A percentile compares a stretch with the other conserved stretches of the same genome.
phyloP scores from a whole-genome alignment of 2,888 invertebrate species.

The Abscondita cerata region DNA sequence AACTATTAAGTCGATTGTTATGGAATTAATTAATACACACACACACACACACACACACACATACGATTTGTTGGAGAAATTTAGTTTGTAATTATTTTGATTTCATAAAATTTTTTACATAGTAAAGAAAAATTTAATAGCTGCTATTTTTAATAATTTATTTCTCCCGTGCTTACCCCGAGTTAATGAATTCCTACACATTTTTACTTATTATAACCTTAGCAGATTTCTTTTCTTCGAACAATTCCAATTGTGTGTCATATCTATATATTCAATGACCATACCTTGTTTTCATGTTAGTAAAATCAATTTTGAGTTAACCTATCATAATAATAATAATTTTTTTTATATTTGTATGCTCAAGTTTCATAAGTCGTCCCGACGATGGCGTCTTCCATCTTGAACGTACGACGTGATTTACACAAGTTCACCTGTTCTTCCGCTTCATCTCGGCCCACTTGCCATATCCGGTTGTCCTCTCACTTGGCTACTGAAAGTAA shows the following conservation, averaged over 20 bases:
- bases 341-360: not conserved
- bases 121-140: not conserved
- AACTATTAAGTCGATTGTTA: too few species aligned
- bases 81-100: not conserved
- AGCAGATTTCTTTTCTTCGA: constrained; percentile 1
- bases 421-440: constrained; percentile 53
- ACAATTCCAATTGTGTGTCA: not conserved
- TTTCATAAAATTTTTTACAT: not conserved
- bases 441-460: constrained; percentile 52
- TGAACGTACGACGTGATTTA: constrained; percentile 47
- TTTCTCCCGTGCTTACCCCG: not conserved
- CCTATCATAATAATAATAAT: constrained; percentile 1
- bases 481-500: constrained; percentile 38
- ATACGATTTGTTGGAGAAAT: not conserved
- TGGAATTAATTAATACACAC: constrained; percentile 6
- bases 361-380: constrained; percentile 23
- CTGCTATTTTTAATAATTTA: not conserved
- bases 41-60: too few species aligned
- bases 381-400: constrained; percentile 22
- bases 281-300: constrained; percentile 6
- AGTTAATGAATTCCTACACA: constrained; percentile 1
- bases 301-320: not conserved
- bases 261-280: too few species aligned
- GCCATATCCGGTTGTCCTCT: constrained; percentile 40
- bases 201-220: not conserved